Percentiles rank a stretch among this genome's conserved stretches.
These are phyloP conservation scores for Poecilia latipinna DNA, from an alignment of 2,113 vertebrate genomes.

Conservation along the genomic window DNA sequence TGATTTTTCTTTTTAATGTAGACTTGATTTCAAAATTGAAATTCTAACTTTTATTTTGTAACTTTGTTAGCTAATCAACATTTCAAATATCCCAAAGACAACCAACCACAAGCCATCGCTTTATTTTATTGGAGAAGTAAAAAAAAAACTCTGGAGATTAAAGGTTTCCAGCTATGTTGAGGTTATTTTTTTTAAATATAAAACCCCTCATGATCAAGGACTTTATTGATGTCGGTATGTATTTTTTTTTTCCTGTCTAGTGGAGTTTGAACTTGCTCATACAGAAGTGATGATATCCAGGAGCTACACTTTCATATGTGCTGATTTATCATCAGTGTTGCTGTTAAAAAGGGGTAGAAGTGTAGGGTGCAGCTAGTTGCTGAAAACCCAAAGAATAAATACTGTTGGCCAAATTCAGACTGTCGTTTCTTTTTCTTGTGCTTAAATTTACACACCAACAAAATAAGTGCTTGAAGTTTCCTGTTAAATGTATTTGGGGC, in stretches of 20 bases:
- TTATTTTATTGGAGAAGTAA: neutral
- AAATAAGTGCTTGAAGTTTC: too few species aligned
- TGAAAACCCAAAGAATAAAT: too few species aligned
- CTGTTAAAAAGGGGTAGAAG: too few species aligned
- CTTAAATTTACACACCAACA: too few species aligned
- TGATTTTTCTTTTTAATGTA: too few species aligned
- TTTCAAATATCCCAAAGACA: neutral
- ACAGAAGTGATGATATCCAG: neutral
- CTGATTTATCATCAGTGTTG: neutral
- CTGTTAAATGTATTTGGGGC: too few species aligned
- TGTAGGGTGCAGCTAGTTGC: too few species aligned
- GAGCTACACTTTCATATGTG: neutral
- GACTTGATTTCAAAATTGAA: neutral
- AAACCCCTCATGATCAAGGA: neutral
- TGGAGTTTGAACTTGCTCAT: neutral
- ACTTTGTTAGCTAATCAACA: neutral
- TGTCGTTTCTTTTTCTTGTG: too few species aligned
- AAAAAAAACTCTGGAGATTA: neutral
- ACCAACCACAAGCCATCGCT: neutral
- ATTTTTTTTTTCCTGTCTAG: neutral
- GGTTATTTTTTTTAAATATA: neutral
- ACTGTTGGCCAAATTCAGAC: too few species aligned
- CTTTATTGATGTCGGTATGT: neutral
- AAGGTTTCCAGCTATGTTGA: neutral
- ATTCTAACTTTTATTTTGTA: neutral